phyloP scores from a whole-genome alignment of 1,140 invertebrate species.

The Drosophila kikkawai region DNA sequence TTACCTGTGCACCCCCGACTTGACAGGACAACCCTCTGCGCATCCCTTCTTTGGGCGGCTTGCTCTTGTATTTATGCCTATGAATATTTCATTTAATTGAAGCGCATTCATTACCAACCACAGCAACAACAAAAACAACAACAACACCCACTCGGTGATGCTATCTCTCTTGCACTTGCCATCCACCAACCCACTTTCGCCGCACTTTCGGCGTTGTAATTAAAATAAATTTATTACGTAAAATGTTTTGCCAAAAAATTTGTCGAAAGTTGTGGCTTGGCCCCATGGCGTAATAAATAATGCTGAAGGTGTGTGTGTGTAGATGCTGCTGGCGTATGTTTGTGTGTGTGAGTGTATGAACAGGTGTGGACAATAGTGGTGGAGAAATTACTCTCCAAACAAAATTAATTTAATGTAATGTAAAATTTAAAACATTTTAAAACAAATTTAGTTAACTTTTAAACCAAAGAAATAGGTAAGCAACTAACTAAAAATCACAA shows the following conservation, averaged over 20 bases:
- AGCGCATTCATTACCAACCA: constrained; percentile 78
- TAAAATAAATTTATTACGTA: constrained; percentile 84
- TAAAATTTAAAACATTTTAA: no score
- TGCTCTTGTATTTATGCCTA: constrained; percentile 75
- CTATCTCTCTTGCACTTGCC: background rate
- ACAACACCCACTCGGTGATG: constrained; percentile 8
- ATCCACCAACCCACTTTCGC: background rate
- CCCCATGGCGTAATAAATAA: constrained; percentile 70
- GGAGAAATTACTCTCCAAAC: background rate
- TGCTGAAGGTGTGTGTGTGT: constrained; percentile 43
- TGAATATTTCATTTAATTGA: constrained; percentile 84
- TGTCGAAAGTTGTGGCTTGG: constrained; percentile 77
- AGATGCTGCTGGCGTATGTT: background rate
- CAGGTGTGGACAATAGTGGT: background rate
- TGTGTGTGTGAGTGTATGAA: background rate
- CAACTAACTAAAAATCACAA: no score
- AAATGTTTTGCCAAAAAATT: constrained; percentile 83
- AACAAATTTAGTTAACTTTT: no score
- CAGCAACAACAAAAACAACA: constrained; percentile 34
- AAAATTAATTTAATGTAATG: no score
- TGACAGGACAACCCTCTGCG: background rate
- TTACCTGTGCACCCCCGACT: background rate
- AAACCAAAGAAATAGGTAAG: no score
- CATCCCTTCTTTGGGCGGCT: background rate
- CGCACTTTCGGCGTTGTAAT: constrained; percentile 78